Evolutionary conservation across 2,797 vertebrate genomes (phyloP).

Genomic region (Lutjanus argentimaculatus): DNA sequence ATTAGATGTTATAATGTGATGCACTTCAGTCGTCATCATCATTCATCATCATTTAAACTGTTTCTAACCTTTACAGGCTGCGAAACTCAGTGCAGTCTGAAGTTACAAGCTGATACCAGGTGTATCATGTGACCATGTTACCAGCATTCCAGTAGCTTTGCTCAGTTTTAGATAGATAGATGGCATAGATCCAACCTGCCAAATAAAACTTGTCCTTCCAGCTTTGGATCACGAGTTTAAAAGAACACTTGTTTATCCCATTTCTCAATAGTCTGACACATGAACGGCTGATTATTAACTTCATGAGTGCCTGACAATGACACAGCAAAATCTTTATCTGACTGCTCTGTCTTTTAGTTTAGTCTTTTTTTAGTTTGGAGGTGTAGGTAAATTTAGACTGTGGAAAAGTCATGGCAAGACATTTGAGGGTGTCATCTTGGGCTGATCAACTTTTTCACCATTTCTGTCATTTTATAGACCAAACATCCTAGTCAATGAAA

Average conservation of each 20-base stretch:
- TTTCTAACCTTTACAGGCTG: background rate
- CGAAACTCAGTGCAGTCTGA: background rate
- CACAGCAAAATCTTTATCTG: background rate
- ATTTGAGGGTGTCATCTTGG: no score
- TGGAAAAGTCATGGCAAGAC: no score
- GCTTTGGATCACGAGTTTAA: background rate
- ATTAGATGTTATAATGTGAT: no score
- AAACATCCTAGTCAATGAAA: no score
- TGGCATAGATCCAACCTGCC: background rate
- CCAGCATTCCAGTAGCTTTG: background rate
- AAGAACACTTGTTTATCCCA: slow-evolving; percentile 4
- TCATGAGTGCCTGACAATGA: background rate
- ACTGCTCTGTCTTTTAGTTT: background rate
- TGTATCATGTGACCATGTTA: background rate
- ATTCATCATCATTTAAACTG: background rate
- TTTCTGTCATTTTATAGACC: no score
- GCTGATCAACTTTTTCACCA: no score
- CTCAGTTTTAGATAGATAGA: background rate
- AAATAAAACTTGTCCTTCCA: slow-evolving; percentile 1
- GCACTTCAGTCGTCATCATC: no score
- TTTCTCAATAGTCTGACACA: background rate
- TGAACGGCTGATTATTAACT: no score
- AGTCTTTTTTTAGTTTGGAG: background rate
- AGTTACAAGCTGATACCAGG: background rate
- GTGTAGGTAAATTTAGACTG: background rate